These are phyloP conservation scores for Notarius lentiginosus DNA, from an alignment of 2,113 vertebrate species.

Conservation along the genomic window DNA sequence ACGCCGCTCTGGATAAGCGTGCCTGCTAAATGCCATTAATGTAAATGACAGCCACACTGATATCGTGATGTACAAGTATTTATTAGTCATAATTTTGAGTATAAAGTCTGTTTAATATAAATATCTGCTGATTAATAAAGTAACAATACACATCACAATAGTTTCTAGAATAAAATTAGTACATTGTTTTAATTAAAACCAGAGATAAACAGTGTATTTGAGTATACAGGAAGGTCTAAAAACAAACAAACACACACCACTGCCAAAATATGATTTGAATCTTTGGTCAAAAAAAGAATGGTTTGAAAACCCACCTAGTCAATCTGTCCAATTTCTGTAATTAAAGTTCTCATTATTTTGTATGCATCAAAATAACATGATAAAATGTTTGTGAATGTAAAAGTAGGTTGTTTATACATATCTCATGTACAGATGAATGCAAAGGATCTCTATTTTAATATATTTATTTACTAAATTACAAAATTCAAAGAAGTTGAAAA, in stretches of 20 bases:
- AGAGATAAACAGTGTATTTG: not conserved
- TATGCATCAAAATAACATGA: not conserved
- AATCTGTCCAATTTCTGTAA: not conserved
- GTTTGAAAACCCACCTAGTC: too few species aligned
- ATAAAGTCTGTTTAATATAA: not conserved
- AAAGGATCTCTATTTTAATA: not conserved
- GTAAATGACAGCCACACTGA: not conserved
- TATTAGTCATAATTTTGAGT: not conserved
- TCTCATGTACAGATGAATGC: not conserved
- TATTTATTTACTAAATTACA: not conserved
- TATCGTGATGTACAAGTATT: not conserved
- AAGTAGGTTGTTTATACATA: not conserved
- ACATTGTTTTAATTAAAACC: not conserved
- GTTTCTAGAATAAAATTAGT: slow-evolving; percentile 8
- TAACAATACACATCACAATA: not conserved
- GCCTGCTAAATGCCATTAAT: too few species aligned
- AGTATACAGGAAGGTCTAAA: not conserved
- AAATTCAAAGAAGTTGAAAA: not conserved
- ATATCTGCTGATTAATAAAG: not conserved
- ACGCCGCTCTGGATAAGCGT: too few species aligned
- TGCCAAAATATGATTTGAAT: not conserved
- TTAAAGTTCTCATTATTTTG: not conserved
- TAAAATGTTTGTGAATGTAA: not conserved
- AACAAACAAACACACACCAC: not conserved
- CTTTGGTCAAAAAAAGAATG: not conserved